Evolutionary conservation across 2,888 invertebrate genomes (phyloP).

Genomic region (Epinotia ramella): DNA sequence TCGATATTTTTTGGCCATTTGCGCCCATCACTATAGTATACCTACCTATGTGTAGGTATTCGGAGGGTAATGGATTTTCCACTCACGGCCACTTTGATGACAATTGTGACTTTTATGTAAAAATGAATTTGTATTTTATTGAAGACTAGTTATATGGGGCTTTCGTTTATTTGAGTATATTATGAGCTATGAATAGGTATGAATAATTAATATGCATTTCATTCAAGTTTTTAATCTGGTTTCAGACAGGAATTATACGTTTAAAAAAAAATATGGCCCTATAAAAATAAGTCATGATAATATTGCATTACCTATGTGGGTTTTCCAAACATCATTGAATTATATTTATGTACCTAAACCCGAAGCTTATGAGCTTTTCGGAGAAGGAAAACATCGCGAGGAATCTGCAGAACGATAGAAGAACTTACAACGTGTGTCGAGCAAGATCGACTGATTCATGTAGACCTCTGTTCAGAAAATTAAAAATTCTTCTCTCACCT

Average conservation of each 20-base stretch:
- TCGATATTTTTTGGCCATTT: constrained; percentile 3
- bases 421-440: too few relatives aligned
- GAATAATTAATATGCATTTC: not conserved
- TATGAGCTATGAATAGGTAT: not conserved
- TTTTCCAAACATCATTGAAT: too few relatives aligned
- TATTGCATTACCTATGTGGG: too few relatives aligned
- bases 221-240: not conserved
- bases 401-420: too few relatives aligned
- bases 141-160: not conserved
- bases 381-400: too few relatives aligned
- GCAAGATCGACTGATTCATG: too few relatives aligned
- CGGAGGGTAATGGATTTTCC: constrained; percentile 43
- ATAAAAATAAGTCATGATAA: too few relatives aligned
- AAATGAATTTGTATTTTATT: constrained; percentile 2
- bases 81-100: constrained; percentile 37
- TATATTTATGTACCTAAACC: too few relatives aligned
- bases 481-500: too few relatives aligned
- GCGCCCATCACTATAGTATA: constrained; percentile 22
- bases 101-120: constrained; percentile 24
- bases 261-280: too few relatives aligned
- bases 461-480: too few relatives aligned
- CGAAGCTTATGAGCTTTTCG: too few relatives aligned
- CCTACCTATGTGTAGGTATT: constrained; percentile 26
- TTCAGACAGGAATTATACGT: not conserved
- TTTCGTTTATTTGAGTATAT: not conserved